phyloP scores from a whole-genome alignment of 2,888 invertebrate genomes.

The Drosophila stalkeri region DNA sequence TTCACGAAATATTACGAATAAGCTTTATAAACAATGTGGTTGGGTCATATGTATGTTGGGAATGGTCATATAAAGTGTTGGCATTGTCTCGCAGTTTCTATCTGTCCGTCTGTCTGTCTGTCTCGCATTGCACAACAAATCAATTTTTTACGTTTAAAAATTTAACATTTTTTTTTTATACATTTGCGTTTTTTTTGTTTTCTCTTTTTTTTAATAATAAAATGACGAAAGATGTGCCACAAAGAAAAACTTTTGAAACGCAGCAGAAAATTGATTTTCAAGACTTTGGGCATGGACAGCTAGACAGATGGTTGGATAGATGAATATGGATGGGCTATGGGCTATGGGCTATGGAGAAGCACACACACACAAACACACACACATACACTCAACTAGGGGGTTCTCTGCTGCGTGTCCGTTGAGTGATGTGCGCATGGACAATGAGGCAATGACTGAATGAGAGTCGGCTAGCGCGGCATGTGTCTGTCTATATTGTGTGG shows the following conservation, averaged over 20 bases:
- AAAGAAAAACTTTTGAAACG: conserved; percentile 52
- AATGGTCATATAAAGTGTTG: conserved; percentile 20
- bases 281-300: conserved; percentile 31
- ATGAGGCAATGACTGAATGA: conserved; percentile 50
- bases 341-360: conserved; percentile 8
- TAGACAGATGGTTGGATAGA: conserved; percentile 37
- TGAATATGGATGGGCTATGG: conserved; percentile 45
- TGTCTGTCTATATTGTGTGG: conserved; percentile 13
- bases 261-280: conserved; percentile 66
- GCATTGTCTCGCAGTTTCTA: conserved; percentile 35
- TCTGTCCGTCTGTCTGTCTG: not conserved
- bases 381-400: conserved; percentile 20
- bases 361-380: conserved; percentile 29
- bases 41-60: conserved; percentile 14
- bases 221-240: conserved; percentile 54
- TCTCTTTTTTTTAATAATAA: conserved; percentile 37
- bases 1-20: conserved; percentile 28
- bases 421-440: conserved; percentile 76
- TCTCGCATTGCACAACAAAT: conserved; percentile 59
- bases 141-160: conserved; percentile 57
- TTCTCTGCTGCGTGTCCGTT: conserved; percentile 55
- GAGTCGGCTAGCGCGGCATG: conserved; percentile 9
- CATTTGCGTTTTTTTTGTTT: conserved; percentile 14
- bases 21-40: conserved; percentile 5
- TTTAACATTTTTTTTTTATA: conserved; percentile 38